Evolutionary conservation across 2,113 vertebrate species (phyloP), one percentile per base, ranked within the genome.

Genomic region (Aythya baeri): DNA sequence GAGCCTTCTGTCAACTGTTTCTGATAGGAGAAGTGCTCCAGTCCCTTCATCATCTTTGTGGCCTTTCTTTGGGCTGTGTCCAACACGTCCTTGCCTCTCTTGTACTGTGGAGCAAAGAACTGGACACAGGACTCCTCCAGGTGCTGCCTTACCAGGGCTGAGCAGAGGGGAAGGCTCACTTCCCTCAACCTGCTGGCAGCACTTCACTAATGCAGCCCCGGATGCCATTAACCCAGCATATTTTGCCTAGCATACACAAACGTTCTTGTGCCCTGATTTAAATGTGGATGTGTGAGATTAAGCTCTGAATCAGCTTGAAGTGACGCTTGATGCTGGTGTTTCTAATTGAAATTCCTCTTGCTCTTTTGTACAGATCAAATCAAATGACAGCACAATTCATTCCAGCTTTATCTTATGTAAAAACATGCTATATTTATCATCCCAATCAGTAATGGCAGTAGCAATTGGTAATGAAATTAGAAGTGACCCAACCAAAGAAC

Each of bases 331-430:
- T 83, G 46, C 32, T 89, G 77, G n/a, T 83, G 66, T 91, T 93
- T 55, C 82, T 95, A 67, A 91, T 94, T 94, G 94, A 91, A 96
- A 92, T 92, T 86, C 76, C 34, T 86, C 73, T 78, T 94, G 54
- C 74, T 92, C 57, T 94, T 90, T 92, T 88, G 23, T 77, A 71
- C 32, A 75, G 46, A 92, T 68, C 21, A 85, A 87, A 89, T 82
- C 34, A 52, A 46, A 72, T 91, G 89, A 91, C 89, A 88, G 83
- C 81, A 91, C 34, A 90, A 54, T 68, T 52, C 63, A 55, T 83
- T 93, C 46, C 79, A 83, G 72, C 68, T 80, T 93, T 94, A 57
- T 88, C 68, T 81, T 91, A 86, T 82, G 57, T 90, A 88, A 90
- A 97, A 96, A n/a, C 23, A 25, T 1, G 7, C 43, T 68, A 16